Conservation (phyloP, 2,888 invertebrate genomes). For the Nymphalis c-album region DNA sequence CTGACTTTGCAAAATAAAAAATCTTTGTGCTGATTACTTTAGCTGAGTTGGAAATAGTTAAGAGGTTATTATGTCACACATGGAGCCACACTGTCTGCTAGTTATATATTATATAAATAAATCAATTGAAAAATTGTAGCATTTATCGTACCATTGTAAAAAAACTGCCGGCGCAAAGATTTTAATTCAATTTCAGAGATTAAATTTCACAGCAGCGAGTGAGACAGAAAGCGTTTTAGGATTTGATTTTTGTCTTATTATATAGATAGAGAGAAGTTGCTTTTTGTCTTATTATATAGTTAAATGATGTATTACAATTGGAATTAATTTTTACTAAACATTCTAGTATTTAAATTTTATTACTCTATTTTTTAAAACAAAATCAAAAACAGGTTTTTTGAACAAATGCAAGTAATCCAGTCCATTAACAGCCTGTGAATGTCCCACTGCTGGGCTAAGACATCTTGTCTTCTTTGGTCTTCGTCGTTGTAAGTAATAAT, state of each 20-base stretch:
- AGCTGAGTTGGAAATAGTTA: constrained; percentile 3
- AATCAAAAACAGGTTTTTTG: too few species aligned
- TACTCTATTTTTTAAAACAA: too few species aligned
- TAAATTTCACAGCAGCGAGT: background rate
- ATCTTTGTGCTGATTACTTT: background rate
- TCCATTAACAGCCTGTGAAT: too few species aligned
- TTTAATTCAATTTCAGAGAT: background rate
- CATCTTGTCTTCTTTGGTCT: too few species aligned
- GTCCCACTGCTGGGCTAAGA: too few species aligned
- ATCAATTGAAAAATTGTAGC: constrained; percentile 10
- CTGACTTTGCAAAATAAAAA: constrained; percentile 6
- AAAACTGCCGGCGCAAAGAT: background rate
- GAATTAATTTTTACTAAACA: too few species aligned
- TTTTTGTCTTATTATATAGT: too few species aligned
- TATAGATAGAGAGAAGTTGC: too few species aligned
- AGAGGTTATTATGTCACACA: constrained; percentile 24
- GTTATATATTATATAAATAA: background rate
- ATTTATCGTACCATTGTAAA: background rate
- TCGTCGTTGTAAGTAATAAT: too few species aligned
- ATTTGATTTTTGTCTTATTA: background rate
- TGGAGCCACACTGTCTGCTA: constrained; percentile 26
- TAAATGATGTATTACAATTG: too few species aligned
- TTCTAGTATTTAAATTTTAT: too few species aligned
- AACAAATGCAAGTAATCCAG: too few species aligned
- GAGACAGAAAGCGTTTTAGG: background rate